Evolutionary conservation across 2,888 invertebrate genomes (phyloP), one percentile per base, ranked within the genome.

Genomic region (Sminthurinus aureus): DNA sequence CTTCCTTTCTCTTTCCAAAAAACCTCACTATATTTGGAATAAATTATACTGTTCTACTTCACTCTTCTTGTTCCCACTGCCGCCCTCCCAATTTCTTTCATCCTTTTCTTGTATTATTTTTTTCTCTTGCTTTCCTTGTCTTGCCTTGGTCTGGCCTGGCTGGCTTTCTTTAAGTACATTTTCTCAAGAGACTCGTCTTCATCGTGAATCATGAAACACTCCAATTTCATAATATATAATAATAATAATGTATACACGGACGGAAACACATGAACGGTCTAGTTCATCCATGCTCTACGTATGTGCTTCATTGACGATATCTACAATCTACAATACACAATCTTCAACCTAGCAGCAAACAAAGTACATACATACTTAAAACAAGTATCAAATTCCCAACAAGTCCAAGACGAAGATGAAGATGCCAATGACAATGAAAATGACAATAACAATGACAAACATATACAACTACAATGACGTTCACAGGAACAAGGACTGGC

Each of bases 11-110:
- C 58, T 11, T 58, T 58, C 9, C 58, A 2, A n/a, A 69, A 38
- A 75, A 75, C 50, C 75, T 38, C 50, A 75, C 75, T 75, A 51
- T 20, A 75, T 75, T 75, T 50, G 50, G 75, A 75, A 75, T 75
- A 75, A 75, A 75, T 75, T 75, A 75, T 11, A 15, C 75, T 12
- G 0, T 75, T 51, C 51, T 73, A 12, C 8, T 73, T 75, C 12
- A n/a, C 51, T 75, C 12, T 26, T n/a, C 26, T 6, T 8, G 50
- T 75, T 26, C 18, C 71, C 38, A 38, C 58, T 58, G 6, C 38
- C 38, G 38, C 38, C 38, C 3, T 38, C 38, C 1, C 38, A 4
- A 15, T 38, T 38, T 38, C 6, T 6, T 38, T 58, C 58, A 58
- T 13, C 18, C 58, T 58, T 58, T 18, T 58, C 58, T 4, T 38